Evolutionary conservation across 2,888 invertebrate genomes (phyloP).

Genomic region (Watsonalla binaria): DNA sequence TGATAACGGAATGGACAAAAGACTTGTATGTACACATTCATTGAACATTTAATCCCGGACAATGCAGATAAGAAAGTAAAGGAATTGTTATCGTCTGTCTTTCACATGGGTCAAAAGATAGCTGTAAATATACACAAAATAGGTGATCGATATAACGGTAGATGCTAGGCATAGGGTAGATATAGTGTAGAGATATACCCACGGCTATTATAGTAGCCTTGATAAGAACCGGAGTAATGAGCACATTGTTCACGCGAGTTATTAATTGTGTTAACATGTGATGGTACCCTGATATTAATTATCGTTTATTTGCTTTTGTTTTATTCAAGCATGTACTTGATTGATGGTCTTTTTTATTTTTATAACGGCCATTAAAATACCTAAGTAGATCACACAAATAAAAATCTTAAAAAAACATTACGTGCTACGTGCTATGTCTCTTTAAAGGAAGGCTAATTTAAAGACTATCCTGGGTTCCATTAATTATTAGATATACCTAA

Average conservation of each 20-base stretch:
- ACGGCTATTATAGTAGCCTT: constrained; percentile 2
- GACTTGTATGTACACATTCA: constrained; percentile 28
- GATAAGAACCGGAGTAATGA: constrained; percentile 3
- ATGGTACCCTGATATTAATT: neutral
- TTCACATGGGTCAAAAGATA: constrained; percentile 1
- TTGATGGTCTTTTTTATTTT: neutral
- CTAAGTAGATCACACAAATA: neutral
- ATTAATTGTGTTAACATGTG: neutral
- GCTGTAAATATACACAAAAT: constrained; percentile 13
- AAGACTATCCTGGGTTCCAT: too few species aligned
- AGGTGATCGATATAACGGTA: constrained; percentile 1
- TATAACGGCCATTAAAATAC: neutral
- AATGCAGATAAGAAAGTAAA: constrained; percentile 17
- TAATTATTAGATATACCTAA: too few species aligned
- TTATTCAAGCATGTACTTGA: neutral
- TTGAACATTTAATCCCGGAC: constrained; percentile 20
- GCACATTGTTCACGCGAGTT: neutral
- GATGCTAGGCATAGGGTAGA: constrained; percentile 1
- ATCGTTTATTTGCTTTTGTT: neutral
- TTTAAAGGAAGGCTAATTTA: too few species aligned
- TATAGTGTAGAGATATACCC: neutral
- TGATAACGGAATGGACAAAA: constrained; percentile 30
- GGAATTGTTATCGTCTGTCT: constrained; percentile 14
- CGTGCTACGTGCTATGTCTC: too few species aligned
- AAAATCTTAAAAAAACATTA: too few species aligned